Evolutionary conservation across 1,140 invertebrate genomes (phyloP).

Genomic region (Lasaia peninsularis): DNA sequence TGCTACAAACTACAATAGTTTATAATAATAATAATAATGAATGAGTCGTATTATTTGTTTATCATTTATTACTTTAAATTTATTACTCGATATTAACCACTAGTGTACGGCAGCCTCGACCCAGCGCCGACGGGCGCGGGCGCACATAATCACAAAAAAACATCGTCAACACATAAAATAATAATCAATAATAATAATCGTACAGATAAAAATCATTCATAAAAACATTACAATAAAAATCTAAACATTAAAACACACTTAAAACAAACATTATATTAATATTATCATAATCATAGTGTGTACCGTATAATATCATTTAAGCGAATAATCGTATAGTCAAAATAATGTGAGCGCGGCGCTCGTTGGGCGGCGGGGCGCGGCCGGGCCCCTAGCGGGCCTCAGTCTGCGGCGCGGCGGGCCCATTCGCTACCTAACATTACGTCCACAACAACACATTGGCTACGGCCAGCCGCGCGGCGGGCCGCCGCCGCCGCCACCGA

Average conservation of each 20-base stretch:
- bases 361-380: conserved; percentile 44
- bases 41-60: conserved; percentile 74
- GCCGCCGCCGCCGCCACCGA: conserved; percentile 47
- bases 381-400: conserved; percentile 20
- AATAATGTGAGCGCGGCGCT: conserved; percentile 69
- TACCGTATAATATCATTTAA: conserved; percentile 74
- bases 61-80: conserved; percentile 71
- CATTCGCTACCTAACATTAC: conserved; percentile 24
- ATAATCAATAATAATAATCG: conserved; percentile 77
- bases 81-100: conserved; percentile 71
- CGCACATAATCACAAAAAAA: conserved; percentile 73
- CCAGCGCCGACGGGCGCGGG: conserved; percentile 38
- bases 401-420: conserved; percentile 20
- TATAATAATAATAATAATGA: conserved; percentile 71
- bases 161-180: conserved; percentile 76
- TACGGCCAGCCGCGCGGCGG: conserved; percentile 34
- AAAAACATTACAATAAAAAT: conserved; percentile 78
- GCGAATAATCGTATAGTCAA: conserved; percentile 75
- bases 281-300: conserved; percentile 76
- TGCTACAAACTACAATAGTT: conserved; percentile 74
- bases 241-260: conserved; percentile 77
- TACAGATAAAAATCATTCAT: conserved; percentile 77
- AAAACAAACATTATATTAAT: conserved; percentile 78
- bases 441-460: conserved; percentile 47
- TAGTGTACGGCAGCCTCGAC: conserved; percentile 42